A percentile compares a stretch with the other conserved stretches of the same genome.
Conservation (phyloP, 1,140 invertebrate genomes). For the Diuraphis noxia region DNA sequence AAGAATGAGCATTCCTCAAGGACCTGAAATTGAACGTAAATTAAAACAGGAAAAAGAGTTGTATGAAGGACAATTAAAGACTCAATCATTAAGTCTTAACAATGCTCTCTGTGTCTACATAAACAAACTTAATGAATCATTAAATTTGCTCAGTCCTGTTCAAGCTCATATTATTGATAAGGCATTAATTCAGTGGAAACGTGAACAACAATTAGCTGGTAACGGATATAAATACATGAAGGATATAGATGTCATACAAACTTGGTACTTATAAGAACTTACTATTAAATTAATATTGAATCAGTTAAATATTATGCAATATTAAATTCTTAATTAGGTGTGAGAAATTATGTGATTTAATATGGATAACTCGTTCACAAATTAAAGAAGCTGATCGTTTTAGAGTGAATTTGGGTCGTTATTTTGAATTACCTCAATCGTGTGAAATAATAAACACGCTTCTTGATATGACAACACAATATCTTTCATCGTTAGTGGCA, state of each 20-base stretch:
- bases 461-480: slow-evolving; percentile 71
- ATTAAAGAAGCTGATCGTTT: slow-evolving; percentile 77
- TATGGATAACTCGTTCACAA: slow-evolving; percentile 85
- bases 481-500: slow-evolving; percentile 85
- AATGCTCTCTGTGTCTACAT: slow-evolving; percentile 51
- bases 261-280: slow-evolving; percentile 68
- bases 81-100: slow-evolving; percentile 47
- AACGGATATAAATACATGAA: slow-evolving; percentile 85
- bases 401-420: slow-evolving; percentile 63
- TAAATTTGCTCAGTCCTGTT: slow-evolving; percentile 50
- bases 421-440: slow-evolving; percentile 60
- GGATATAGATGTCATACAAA: slow-evolving; percentile 85
- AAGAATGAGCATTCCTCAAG: slow-evolving; percentile 52
- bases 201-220: slow-evolving; percentile 88
- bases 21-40: slow-evolving; percentile 50
- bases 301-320: background rate
- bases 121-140: slow-evolving; percentile 47
- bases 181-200: slow-evolving; percentile 90
- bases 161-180: slow-evolving; percentile 68
- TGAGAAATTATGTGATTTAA: slow-evolving; percentile 84
- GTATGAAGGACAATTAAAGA: slow-evolving; percentile 48
- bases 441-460: slow-evolving; percentile 60
- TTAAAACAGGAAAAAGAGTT: slow-evolving; percentile 53
- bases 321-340: slow-evolving; percentile 62
- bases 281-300: background rate